Evolutionary conservation across 2,113 vertebrate genomes (phyloP).

Genomic region (Pseudorhombus dupliciocellatus): DNA sequence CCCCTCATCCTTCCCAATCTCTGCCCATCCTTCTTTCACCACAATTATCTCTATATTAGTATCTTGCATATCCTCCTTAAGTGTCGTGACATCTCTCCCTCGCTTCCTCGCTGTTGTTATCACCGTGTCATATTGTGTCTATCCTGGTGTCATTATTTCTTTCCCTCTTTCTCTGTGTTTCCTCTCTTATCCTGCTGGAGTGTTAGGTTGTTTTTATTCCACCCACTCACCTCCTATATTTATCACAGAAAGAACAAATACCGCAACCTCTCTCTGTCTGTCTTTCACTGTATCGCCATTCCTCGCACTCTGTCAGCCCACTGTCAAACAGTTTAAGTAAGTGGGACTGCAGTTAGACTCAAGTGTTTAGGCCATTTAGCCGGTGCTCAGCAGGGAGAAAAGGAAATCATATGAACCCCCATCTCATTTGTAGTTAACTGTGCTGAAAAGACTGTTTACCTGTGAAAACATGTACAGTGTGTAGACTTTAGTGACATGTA

Average conservation of each 20-base stretch:
- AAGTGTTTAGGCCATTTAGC: conserved; percentile 45
- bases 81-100: conserved; percentile 53
- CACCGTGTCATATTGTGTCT: conserved; percentile 62
- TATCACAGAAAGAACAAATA: conserved; percentile 76
- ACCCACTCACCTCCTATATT: conserved; percentile 78
- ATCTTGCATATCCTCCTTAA: conserved; percentile 43
- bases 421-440: conserved; percentile 25
- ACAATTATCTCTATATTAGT: conserved; percentile 62
- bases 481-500: too few relatives aligned
- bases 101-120: conserved; percentile 62
- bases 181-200: conserved; percentile 65
- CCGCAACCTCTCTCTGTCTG: conserved; percentile 67
- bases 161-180: conserved; percentile 55
- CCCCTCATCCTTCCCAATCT: conserved; percentile 20
- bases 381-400: conserved; percentile 48
- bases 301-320: conserved; percentile 44
- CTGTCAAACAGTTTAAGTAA: conserved; percentile 69
- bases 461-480: too few relatives aligned
- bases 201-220: conserved; percentile 73
- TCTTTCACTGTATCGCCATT: conserved; percentile 57
- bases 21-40: conserved; percentile 40
- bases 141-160: conserved; percentile 68
- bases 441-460: conserved; percentile 23
- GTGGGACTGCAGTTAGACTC: conserved; percentile 55
- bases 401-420: conserved; percentile 45